Conservation (phyloP, 2,888 invertebrate genomes). For the Cataglyphis altisquamis region DNA sequence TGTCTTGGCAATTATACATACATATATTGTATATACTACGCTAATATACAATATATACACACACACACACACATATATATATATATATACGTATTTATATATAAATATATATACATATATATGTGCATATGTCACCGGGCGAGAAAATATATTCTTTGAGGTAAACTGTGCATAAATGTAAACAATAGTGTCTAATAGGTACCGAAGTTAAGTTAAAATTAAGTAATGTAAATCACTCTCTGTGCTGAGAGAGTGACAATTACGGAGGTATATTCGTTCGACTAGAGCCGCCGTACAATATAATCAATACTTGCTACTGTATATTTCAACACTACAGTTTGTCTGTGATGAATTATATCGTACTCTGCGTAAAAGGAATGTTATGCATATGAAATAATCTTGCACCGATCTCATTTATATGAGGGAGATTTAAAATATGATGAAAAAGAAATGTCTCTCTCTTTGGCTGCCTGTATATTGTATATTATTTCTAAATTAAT, state of each 20-base stretch:
- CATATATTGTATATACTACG: conserved; percentile 1
- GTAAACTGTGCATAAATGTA: conserved; percentile 81
- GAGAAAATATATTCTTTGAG: conserved; percentile 78
- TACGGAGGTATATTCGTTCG: conserved; percentile 85
- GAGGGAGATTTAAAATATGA: conserved; percentile 16
- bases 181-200: conserved; percentile 82
- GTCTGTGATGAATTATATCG: conserved; percentile 40
- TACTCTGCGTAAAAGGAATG: conserved; percentile 29
- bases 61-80: too few relatives aligned
- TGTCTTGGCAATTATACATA: conserved; percentile 65
- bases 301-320: conserved; percentile 79
- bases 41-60: background rate
- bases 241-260: conserved; percentile 57
- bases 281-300: conserved; percentile 85
- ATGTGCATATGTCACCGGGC: conserved; percentile 35
- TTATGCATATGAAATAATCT: background rate
- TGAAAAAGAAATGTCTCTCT: conserved; percentile 8
- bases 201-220: conserved; percentile 81
- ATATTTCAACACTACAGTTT: conserved; percentile 74
- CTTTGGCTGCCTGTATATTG: conserved; percentile 40
- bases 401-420: conserved; percentile 26
- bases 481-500: conserved; percentile 35
- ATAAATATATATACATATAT: conserved; percentile 8
- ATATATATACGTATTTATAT: background rate
- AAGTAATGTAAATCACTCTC: conserved; percentile 76